Percentiles rank a stretch among this genome's conserved stretches.
These are phyloP conservation scores for Astreopora myriophthalma DNA, from an alignment of 64 coral and sea anemone genomes.

Conservation along the genomic window DNA sequence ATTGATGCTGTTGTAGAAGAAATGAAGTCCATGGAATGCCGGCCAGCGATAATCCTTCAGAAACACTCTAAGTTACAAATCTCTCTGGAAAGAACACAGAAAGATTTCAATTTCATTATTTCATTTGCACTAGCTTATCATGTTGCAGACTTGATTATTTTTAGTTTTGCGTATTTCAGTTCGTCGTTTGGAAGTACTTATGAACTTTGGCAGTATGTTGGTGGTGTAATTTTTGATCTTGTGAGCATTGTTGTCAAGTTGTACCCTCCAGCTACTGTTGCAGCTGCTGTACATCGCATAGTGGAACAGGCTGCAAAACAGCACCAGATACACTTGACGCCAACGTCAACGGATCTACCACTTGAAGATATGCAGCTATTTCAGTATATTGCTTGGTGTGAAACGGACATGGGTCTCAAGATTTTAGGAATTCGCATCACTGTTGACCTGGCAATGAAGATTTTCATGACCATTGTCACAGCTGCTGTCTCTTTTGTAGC, in stretches of 20 bases:
- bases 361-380: slow-evolving; percentile 59
- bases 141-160: slow-evolving; percentile 58
- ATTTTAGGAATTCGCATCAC: slow-evolving; percentile 83
- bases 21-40: slow-evolving; percentile 52
- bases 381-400: slow-evolving; percentile 56
- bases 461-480: slow-evolving; percentile 69
- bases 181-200: slow-evolving; percentile 62
- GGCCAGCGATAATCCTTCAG: slow-evolving; percentile 6
- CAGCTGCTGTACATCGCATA: slow-evolving; percentile 62
- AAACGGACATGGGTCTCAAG: slow-evolving; percentile 72
- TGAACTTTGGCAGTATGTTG: slow-evolving; percentile 65
- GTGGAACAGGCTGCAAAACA: slow-evolving; percentile 68
- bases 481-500: slow-evolving; percentile 64
- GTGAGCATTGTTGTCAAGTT: slow-evolving; percentile 69
- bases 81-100: slow-evolving; percentile 66
- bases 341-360: slow-evolving; percentile 38
- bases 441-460: slow-evolving; percentile 66
- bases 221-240: slow-evolving; percentile 61
- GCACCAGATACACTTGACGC: slow-evolving; percentile 11
- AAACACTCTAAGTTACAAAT: slow-evolving; percentile 47
- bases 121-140: slow-evolving; percentile 78
- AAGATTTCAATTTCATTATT: slow-evolving; percentile 65
- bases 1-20: slow-evolving; percentile 55
- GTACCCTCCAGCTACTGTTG: slow-evolving; percentile 66
- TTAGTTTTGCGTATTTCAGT: slow-evolving; percentile 84